Conservation (phyloP, 2,797 vertebrate genomes). For the Urocyon cinereoargenteus region DNA sequence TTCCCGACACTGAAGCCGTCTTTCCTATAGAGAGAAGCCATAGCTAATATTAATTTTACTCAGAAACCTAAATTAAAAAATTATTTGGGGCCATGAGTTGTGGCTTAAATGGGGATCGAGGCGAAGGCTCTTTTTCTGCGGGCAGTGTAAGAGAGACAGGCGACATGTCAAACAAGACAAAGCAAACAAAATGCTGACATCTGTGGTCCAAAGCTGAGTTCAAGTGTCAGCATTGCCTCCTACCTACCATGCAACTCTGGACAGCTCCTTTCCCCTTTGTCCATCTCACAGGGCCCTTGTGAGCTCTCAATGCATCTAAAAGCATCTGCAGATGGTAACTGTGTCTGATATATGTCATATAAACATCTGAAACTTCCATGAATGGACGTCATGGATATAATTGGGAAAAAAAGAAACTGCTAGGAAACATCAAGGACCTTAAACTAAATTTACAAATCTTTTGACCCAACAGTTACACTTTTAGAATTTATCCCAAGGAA, state of each 20-base stretch:
- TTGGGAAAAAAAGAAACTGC: background rate
- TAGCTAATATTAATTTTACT: background rate
- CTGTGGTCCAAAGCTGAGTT: background rate
- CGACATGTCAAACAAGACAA: background rate
- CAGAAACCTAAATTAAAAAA: background rate
- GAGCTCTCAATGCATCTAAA: background rate
- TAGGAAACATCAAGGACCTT: background rate
- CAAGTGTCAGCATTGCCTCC: background rate
- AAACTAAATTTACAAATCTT: background rate
- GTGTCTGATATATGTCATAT: background rate
- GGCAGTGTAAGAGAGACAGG: background rate
- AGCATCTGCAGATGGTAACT: background rate
- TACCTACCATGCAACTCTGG: fast-evolving
- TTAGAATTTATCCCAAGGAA: background rate
- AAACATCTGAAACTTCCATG: background rate
- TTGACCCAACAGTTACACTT: background rate
- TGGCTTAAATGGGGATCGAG: background rate
- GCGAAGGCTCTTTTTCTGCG: background rate
- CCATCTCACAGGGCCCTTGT: background rate
- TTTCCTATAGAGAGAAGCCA: background rate
- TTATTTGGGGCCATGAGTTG: background rate
- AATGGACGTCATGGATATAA: background rate
- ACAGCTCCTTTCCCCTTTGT: background rate
- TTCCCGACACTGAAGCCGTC: background rate
- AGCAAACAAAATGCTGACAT: background rate